These are phyloP conservation scores for Schizopygopsis malacanthus DNA, from an alignment of 2,797 vertebrate species.

Conservation along the genomic window DNA sequence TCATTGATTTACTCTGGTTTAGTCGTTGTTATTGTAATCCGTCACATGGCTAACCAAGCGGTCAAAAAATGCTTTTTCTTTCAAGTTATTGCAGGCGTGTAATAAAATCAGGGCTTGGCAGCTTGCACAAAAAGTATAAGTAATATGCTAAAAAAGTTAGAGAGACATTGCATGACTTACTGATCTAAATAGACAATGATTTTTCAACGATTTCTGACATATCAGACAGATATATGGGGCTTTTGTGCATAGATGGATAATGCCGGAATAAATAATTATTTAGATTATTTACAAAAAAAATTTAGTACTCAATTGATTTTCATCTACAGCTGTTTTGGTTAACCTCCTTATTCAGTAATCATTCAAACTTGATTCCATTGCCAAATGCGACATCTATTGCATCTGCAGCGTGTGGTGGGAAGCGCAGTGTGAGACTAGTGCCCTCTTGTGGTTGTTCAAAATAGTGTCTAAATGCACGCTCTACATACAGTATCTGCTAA, in stretches of 20 bases:
- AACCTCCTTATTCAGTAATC: background rate
- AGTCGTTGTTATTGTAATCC: background rate
- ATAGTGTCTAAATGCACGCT: background rate
- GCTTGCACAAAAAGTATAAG: background rate
- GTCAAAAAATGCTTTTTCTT: background rate
- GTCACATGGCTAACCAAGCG: background rate
- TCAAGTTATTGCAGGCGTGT: background rate
- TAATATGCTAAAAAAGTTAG: background rate
- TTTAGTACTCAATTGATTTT: background rate
- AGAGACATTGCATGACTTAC: background rate
- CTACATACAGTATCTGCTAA: conserved; percentile 6
- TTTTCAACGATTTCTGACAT: background rate
- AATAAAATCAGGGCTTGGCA: background rate
- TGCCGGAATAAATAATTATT: background rate
- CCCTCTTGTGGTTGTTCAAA: conserved; percentile 47
- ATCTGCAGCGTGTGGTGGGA: background rate
- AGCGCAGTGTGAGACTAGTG: conserved; percentile 35
- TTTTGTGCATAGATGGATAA: background rate
- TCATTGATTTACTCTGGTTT: conserved; percentile 4
- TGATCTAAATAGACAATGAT: background rate
- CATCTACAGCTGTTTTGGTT: background rate
- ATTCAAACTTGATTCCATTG: background rate
- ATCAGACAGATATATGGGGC: background rate
- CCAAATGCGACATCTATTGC: background rate
- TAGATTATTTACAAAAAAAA: background rate